Percentiles rank a stretch among this genome's conserved stretches.
These are phyloP conservation scores for Chitala chitala DNA, from an alignment of 2,113 vertebrate genomes.

Conservation along the genomic window DNA sequence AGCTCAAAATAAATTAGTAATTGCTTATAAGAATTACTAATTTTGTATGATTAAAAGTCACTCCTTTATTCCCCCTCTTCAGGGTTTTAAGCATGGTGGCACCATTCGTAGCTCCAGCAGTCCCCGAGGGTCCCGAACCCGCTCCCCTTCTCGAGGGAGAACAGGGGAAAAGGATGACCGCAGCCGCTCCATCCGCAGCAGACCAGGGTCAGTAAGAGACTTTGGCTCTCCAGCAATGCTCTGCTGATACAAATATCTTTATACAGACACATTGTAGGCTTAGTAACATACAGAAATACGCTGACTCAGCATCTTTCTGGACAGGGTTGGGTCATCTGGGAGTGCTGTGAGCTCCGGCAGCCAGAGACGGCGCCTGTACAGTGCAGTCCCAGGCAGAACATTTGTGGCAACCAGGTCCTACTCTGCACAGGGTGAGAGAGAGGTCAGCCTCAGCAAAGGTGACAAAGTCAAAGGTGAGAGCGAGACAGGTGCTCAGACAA, in stretches of 20 bases:
- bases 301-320: too few relatives aligned
- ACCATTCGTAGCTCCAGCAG: slow-evolving; percentile 85
- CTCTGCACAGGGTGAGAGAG: slow-evolving; percentile 80
- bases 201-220: slow-evolving; percentile 59
- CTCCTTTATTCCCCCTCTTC: slow-evolving; percentile 24
- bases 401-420: slow-evolving; percentile 82
- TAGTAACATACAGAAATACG: too few relatives aligned
- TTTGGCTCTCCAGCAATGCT: neutral
- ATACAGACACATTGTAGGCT: too few relatives aligned
- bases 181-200: slow-evolving; percentile 71
- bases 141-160: slow-evolving; percentile 76
- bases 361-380: slow-evolving; percentile 79
- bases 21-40: neutral
- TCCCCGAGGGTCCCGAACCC: slow-evolving; percentile 77
- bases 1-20: too few relatives aligned
- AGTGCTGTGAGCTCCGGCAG: slow-evolving; percentile 50
- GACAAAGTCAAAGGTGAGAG: slow-evolving; percentile 86
- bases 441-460: slow-evolving; percentile 83
- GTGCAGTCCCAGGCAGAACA: slow-evolving; percentile 78
- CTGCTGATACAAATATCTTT: too few relatives aligned
- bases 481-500: neutral
- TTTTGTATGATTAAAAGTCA: neutral
- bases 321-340: slow-evolving; percentile 48
- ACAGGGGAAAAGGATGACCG: slow-evolving; percentile 70
- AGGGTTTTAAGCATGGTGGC: slow-evolving; percentile 74